Conservation (phyloP, 2,797 vertebrate genomes). For the Acanthurus lineatus region DNA sequence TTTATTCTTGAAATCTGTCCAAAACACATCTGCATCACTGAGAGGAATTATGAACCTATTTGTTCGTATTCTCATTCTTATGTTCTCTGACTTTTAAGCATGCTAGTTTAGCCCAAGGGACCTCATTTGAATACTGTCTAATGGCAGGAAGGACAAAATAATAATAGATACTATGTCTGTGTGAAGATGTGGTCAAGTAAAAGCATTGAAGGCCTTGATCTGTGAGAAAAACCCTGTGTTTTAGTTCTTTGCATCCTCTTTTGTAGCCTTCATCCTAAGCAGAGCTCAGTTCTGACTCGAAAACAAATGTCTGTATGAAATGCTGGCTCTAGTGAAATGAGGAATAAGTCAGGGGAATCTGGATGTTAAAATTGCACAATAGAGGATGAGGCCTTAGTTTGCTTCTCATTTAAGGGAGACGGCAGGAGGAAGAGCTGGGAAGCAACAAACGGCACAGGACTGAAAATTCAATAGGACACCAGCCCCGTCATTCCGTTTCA, state of each 20-base stretch:
- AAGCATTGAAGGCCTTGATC: background rate
- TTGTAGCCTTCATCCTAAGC: background rate
- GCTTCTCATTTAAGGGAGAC: background rate
- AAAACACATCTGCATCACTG: background rate
- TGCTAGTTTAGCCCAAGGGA: background rate
- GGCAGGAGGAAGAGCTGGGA: background rate
- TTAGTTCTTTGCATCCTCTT: background rate
- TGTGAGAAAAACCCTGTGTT: background rate
- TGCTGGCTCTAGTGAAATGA: background rate
- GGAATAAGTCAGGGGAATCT: background rate
- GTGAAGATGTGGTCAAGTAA: background rate
- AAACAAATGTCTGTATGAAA: background rate
- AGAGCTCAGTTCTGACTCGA: background rate
- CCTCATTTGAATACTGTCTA: background rate
- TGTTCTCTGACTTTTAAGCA: background rate
- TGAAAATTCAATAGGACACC: background rate
- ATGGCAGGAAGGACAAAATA: background rate
- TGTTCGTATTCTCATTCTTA: background rate
- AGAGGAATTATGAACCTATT: background rate
- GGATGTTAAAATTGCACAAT: background rate
- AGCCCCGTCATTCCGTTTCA: slow-evolving; percentile 3
- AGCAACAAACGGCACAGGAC: background rate
- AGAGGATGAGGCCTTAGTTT: slow-evolving; percentile 23
- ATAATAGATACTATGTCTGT: background rate
- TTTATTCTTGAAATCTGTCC: background rate